A percentile compares a stretch with the other conserved stretches of the same genome.
Evolutionary conservation across 2,797 vertebrate genomes (phyloP).

Genomic region (Xenentodon cancila): DNA sequence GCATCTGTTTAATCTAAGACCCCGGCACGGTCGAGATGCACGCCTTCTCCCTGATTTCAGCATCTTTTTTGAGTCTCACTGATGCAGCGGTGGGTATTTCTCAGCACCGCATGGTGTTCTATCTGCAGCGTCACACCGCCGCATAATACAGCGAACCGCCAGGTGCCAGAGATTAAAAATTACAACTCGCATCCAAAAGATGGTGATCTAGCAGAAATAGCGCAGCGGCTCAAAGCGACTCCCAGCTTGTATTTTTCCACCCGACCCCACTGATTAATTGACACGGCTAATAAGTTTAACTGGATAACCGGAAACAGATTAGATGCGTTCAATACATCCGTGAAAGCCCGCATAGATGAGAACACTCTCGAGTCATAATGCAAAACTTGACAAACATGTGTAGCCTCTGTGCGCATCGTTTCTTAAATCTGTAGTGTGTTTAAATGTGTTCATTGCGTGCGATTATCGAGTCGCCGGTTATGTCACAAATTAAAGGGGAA

Average conservation of each 20-base stretch:
- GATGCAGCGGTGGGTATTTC: slow-evolving; percentile 2
- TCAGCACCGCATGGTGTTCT: slow-evolving; percentile 10
- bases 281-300: slow-evolving; percentile 18
- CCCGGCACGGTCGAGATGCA: not conserved
- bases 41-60: too few species aligned
- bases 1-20: slow-evolving; percentile 14
- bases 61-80: not conserved
- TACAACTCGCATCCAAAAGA: slow-evolving; percentile 45
- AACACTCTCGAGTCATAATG: too few species aligned
- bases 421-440: slow-evolving; percentile 48
- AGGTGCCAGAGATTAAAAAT: slow-evolving; percentile 41
- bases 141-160: slow-evolving; percentile 20
- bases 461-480: slow-evolving; percentile 67
- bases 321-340: slow-evolving; percentile 3
- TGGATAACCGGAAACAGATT: slow-evolving; percentile 15
- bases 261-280: slow-evolving; percentile 14
- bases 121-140: slow-evolving; percentile 50
- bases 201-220: slow-evolving; percentile 51
- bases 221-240: slow-evolving; percentile 53
- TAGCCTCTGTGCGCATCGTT: slow-evolving; percentile 4
- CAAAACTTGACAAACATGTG: slow-evolving; percentile 4
- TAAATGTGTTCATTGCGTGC: slow-evolving; percentile 36
- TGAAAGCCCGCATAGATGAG: not conserved
- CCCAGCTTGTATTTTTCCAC: slow-evolving; percentile 36
- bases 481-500: slow-evolving; percentile 78